Evolutionary conservation across 2,888 invertebrate genomes (phyloP).

Genomic region (Drosophila nr. fundita): DNA sequence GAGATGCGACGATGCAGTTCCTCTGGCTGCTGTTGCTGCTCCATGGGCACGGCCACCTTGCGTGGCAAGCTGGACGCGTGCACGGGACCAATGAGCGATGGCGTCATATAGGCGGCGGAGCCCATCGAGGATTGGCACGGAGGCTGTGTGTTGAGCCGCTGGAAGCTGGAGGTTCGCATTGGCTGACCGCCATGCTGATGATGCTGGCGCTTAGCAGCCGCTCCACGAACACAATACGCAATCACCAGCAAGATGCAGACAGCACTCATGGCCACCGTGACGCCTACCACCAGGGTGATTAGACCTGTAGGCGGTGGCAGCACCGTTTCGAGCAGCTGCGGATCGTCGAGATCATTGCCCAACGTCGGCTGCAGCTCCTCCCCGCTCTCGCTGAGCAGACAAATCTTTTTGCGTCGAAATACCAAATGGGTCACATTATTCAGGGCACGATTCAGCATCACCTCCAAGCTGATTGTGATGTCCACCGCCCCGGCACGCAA

Average conservation of each 20-base stretch:
- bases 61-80: slow-evolving; percentile 82
- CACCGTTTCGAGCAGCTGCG: slow-evolving; percentile 82
- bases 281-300: slow-evolving; percentile 83
- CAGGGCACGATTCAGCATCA: slow-evolving; percentile 88
- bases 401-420: slow-evolving; percentile 94
- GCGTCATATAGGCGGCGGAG: slow-evolving; percentile 80
- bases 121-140: slow-evolving; percentile 75
- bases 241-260: slow-evolving; percentile 82
- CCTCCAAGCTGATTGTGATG: slow-evolving; percentile 92
- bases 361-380: slow-evolving; percentile 46
- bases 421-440: slow-evolving; percentile 91
- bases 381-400: slow-evolving; percentile 86
- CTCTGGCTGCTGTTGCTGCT: slow-evolving; percentile 82
- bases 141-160: slow-evolving; percentile 83
- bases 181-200: slow-evolving; percentile 83
- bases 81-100: slow-evolving; percentile 82
- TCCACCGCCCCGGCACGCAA: slow-evolving; percentile 93
- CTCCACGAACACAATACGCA: slow-evolving; percentile 84
- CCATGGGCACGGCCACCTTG: slow-evolving; percentile 75
- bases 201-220: slow-evolving; percentile 83
- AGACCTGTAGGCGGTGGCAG: slow-evolving; percentile 83
- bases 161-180: slow-evolving; percentile 85
- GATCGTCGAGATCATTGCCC: slow-evolving; percentile 77
- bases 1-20: slow-evolving; percentile 84
- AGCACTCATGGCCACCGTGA: slow-evolving; percentile 83